These are phyloP conservation scores for Himalopsyche phryganea DNA, from an alignment of 1,140 invertebrate genomes.

Conservation along the genomic window DNA sequence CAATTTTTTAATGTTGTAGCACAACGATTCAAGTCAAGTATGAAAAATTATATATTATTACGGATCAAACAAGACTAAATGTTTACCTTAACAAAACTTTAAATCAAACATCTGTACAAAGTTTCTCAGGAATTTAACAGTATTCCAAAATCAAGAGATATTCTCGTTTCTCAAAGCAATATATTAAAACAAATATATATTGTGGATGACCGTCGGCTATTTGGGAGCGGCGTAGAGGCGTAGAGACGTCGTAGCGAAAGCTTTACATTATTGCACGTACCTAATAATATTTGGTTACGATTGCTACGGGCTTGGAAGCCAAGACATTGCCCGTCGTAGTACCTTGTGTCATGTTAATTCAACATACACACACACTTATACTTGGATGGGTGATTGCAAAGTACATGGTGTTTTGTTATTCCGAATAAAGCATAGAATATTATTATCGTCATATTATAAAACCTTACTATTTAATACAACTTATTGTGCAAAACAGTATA, in stretches of 20 bases:
- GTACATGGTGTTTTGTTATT: conserved; percentile 7
- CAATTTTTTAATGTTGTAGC: too few relatives aligned
- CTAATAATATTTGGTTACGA: conserved; percentile 34
- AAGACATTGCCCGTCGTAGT: conserved; percentile 19
- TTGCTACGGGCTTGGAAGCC: conserved; percentile 26
- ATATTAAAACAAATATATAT: conserved; percentile 16
- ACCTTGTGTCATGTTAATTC: conserved; percentile 33
- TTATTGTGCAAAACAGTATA: too few relatives aligned
- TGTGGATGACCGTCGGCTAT: conserved; percentile 16
- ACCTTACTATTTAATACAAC: too few relatives aligned
- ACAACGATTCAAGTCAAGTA: too few relatives aligned
- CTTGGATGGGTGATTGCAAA: conserved; percentile 8
- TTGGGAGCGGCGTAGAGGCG: conserved; percentile 1
- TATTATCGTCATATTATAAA: too few relatives aligned
- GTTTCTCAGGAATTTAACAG: neutral
- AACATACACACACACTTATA: conserved; percentile 25
- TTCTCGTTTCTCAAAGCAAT: conserved; percentile 19
- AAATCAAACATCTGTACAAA: neutral
- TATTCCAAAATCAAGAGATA: neutral
- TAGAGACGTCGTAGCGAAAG: conserved; percentile 1
- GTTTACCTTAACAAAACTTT: too few relatives aligned
- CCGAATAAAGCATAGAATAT: too few relatives aligned
- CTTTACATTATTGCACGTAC: conserved; percentile 28
- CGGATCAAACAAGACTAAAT: too few relatives aligned
- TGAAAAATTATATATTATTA: too few relatives aligned